Evolutionary conservation across 2,888 invertebrate genomes (phyloP).

Genomic region (Leucoma salicis): DNA sequence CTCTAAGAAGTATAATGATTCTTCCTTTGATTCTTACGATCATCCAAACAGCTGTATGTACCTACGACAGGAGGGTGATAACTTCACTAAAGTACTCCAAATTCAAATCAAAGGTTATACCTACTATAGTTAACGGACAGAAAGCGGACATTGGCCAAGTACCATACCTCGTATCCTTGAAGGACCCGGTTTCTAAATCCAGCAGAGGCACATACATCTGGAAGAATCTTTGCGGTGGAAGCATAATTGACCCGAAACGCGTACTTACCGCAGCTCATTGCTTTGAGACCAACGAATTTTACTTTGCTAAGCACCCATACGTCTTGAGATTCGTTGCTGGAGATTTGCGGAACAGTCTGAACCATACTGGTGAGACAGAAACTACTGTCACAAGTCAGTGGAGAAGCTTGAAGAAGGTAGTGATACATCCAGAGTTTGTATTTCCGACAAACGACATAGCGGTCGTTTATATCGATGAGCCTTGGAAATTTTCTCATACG

Average conservation of each 20-base stretch:
- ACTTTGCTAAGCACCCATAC: constrained; percentile 32
- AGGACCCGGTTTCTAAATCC: constrained; percentile 33
- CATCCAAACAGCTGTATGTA: constrained; percentile 22
- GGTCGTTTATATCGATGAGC: constrained; percentile 31
- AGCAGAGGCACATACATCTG: constrained; percentile 30
- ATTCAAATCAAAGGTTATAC: constrained; percentile 31
- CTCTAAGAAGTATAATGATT: too few relatives aligned
- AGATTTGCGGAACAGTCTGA: constrained; percentile 31
- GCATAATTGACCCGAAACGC: constrained; percentile 45
- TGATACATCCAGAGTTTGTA: constrained; percentile 12
- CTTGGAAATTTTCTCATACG: constrained; percentile 35
- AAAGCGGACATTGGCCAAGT: constrained; percentile 40
- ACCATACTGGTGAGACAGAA: constrained; percentile 37
- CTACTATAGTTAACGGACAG: constrained; percentile 50
- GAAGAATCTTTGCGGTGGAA: constrained; percentile 59
- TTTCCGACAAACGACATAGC: constrained; percentile 51
- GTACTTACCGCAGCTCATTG: constrained; percentile 65
- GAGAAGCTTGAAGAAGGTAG: constrained; percentile 8
- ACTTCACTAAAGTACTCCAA: constrained; percentile 54
- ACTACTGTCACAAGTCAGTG: constrained; percentile 24
- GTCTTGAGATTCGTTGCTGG: constrained; percentile 52
- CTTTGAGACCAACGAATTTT: constrained; percentile 54
- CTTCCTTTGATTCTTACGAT: constrained; percentile 21
- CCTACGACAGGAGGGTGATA: constrained; percentile 46
- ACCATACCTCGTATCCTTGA: constrained; percentile 60